Conservation (phyloP, 2,113 vertebrate species). For the Cryptoleucopteryx plumbea region DNA sequence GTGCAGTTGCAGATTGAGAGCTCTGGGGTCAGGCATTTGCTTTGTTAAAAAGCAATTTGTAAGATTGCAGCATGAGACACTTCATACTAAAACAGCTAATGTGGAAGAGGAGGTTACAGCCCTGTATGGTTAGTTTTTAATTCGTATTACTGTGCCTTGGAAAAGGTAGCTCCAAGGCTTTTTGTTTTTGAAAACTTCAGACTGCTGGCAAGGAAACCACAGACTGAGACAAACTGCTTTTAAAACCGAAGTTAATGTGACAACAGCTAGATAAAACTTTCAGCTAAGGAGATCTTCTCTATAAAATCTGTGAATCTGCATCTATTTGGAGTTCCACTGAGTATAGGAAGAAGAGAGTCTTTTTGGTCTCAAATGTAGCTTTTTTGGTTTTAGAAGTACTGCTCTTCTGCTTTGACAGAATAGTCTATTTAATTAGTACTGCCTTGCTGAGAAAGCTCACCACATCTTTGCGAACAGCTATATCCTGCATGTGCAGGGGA, state of each 20-base stretch:
- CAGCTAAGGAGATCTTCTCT: neutral
- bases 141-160: neutral
- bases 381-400: neutral
- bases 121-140: neutral
- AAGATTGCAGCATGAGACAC: neutral
- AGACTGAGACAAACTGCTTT: neutral
- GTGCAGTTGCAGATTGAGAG: neutral
- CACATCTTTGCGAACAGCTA: neutral
- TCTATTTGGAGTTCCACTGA: neutral
- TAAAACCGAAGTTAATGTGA: neutral
- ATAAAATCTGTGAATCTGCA: neutral
- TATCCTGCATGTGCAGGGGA: neutral
- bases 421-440: neutral
- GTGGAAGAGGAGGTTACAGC: neutral
- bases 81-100: neutral
- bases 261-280: neutral
- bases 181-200: conserved; percentile 4
- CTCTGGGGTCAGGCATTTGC: neutral
- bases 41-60: neutral
- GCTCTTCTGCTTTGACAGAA: neutral
- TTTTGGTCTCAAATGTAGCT: neutral
- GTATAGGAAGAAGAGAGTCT: neutral
- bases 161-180: neutral
- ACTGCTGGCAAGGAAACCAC: neutral
- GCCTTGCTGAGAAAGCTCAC: neutral